Percentiles rank a stretch among this genome's conserved stretches.
Conservation (phyloP, 2,797 vertebrate genomes). For the Sebastiscus albofasciatus region DNA sequence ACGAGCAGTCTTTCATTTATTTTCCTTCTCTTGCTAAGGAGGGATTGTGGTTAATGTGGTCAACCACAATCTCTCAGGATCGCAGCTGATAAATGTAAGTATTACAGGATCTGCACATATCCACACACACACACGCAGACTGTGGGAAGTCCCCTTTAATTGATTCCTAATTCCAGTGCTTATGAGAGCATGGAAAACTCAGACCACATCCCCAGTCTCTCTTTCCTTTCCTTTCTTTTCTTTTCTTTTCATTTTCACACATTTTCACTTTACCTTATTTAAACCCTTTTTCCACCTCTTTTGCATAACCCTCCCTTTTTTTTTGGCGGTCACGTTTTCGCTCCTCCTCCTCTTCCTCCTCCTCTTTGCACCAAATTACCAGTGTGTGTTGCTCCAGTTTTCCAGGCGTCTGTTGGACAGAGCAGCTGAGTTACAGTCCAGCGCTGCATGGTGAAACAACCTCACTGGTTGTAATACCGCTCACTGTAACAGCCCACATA, state of each 20-base stretch:
- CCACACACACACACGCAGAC: too few relatives aligned
- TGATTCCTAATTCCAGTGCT: constrained; percentile 17
- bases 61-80: not conserved
- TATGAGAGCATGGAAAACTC: constrained; percentile 45
- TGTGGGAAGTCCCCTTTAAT: constrained; percentile 16
- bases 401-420: constrained; percentile 39
- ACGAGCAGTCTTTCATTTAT: not conserved
- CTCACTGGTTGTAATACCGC: not conserved
- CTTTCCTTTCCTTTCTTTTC: not conserved
- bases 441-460: not conserved
- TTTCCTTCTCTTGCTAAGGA: not conserved
- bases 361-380: constrained; percentile 23
- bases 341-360: not conserved
- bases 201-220: not conserved
- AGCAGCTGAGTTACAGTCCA: constrained; percentile 12
- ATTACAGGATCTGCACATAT: not conserved
- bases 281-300: constrained; percentile 25
- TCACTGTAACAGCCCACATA: constrained; percentile 9
- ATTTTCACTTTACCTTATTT: constrained; percentile 42
- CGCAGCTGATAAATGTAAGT: not conserved
- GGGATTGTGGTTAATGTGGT: not conserved
- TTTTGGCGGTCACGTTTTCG: not conserved
- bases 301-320: constrained; percentile 20
- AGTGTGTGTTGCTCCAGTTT: constrained; percentile 42
- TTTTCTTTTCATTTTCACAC: constrained; percentile 38